Percentiles rank a stretch among this genome's conserved stretches.
phyloP scores from a whole-genome alignment of 2,113 vertebrate genomes.

The Lonchura striata region DNA sequence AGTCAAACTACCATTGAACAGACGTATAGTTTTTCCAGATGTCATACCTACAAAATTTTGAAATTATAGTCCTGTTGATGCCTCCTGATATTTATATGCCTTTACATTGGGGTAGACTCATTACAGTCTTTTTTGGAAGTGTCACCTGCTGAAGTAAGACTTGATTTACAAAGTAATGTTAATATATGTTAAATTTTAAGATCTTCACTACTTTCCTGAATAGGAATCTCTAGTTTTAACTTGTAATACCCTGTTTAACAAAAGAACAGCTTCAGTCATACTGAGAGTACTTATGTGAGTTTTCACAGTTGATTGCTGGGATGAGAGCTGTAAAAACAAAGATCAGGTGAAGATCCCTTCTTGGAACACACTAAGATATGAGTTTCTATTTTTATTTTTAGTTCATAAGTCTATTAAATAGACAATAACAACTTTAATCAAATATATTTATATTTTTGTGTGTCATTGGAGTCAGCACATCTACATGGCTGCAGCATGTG shows the following conservation, averaged over 20 bases:
- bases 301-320: background rate
- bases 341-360: background rate
- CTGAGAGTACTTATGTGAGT: background rate
- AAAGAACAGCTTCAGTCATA: background rate
- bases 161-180: background rate
- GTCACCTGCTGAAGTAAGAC: background rate
- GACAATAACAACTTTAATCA: background rate
- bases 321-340: constrained; percentile 19
- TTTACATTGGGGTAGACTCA: background rate
- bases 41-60: background rate
- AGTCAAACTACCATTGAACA: background rate
- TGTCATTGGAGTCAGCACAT: background rate
- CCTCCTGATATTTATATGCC: background rate
- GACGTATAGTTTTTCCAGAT: background rate
- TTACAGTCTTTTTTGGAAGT: background rate
- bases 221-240: background rate
- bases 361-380: background rate
- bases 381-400: background rate
- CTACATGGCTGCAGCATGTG: rapidly evolving
- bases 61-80: background rate
- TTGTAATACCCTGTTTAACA: background rate
- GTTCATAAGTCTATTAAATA: background rate
- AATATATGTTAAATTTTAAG: background rate
- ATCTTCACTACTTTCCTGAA: background rate
- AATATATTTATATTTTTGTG: background rate